Conservation (phyloP, 2,797 vertebrate species). For the Meda fulgida region DNA sequence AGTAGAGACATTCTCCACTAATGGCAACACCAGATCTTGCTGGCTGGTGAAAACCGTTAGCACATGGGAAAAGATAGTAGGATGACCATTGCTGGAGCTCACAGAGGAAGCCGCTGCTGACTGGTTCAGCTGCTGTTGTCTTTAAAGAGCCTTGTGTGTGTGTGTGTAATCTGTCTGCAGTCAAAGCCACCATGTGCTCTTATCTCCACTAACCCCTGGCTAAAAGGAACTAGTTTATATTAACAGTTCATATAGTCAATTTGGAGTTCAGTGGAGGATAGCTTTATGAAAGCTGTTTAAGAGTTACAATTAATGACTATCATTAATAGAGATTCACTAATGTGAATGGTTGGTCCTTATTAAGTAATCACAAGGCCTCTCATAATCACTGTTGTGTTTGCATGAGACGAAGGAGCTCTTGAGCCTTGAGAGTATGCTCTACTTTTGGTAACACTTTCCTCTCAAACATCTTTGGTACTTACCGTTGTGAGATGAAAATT, state of each 20-base stretch:
- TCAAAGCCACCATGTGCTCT: conserved; percentile 32
- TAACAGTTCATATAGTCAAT: conserved; percentile 22
- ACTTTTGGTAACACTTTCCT: conserved; percentile 18
- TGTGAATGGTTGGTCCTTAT: conserved; percentile 31
- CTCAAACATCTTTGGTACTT: conserved; percentile 21
- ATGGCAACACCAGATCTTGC: conserved; percentile 59
- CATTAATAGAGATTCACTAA: conserved; percentile 2
- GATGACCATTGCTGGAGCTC: conserved; percentile 43
- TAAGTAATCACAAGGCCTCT: conserved; percentile 31
- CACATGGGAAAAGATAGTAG: conserved; percentile 65
- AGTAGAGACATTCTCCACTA: conserved; percentile 63
- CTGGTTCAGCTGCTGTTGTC: conserved; percentile 69
- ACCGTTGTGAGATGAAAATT: conserved; percentile 31
- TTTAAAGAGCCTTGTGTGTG: conserved; percentile 62
- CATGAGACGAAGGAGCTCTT: conserved; percentile 9
- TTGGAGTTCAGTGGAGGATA: conserved; percentile 12
- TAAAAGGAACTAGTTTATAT: conserved; percentile 45
- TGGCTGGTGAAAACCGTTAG: conserved; percentile 68
- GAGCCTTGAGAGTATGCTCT: background rate
- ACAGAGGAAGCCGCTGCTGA: conserved; percentile 56
- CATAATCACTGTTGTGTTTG: background rate
- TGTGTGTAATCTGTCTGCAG: conserved; percentile 36
- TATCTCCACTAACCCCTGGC: conserved; percentile 45
- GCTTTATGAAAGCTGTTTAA: conserved; percentile 19
- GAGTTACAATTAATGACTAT: conserved; percentile 4